Evolutionary conservation across 2,888 invertebrate genomes (phyloP).

Genomic region (Caenorhabditis zanzibari): DNA sequence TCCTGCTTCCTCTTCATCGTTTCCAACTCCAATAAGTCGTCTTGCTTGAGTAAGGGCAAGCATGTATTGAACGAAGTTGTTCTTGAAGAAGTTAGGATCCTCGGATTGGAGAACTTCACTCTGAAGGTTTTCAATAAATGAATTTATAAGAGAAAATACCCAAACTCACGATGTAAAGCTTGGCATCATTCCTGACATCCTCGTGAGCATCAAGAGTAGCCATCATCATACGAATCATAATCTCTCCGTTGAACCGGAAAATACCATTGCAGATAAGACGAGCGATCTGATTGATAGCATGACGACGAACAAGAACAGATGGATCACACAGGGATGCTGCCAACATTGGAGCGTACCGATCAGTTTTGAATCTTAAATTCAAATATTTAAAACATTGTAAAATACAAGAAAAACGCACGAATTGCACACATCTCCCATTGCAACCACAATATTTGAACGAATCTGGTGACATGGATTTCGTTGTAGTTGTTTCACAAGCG

Average conservation of each 20-base stretch:
- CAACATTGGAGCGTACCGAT: slow-evolving; percentile 52
- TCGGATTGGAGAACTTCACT: slow-evolving; percentile 62
- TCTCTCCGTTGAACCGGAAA: slow-evolving; percentile 62
- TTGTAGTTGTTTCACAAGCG: slow-evolving; percentile 56
- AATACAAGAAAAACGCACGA: slow-evolving; percentile 15
- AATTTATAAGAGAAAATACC: background rate
- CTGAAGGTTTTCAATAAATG: slow-evolving; percentile 14
- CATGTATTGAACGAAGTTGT: slow-evolving; percentile 63
- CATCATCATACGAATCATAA: slow-evolving; percentile 66
- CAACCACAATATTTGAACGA: slow-evolving; percentile 58
- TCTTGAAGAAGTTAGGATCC: slow-evolving; percentile 47
- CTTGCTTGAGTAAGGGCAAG: slow-evolving; percentile 60
- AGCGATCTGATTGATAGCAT: slow-evolving; percentile 63
- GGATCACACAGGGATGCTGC: slow-evolving; percentile 62
- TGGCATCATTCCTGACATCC: slow-evolving; percentile 59
- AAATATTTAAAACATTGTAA: background rate
- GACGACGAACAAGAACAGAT: slow-evolving; percentile 60
- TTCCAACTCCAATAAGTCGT: slow-evolving; percentile 18
- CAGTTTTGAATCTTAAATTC: slow-evolving; percentile 49
- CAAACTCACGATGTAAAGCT: slow-evolving; percentile 53
- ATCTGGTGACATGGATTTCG: slow-evolving; percentile 58
- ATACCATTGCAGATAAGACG: slow-evolving; percentile 54
- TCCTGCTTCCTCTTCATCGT: slow-evolving; percentile 41
- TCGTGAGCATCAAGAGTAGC: slow-evolving; percentile 59
- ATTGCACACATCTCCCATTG: slow-evolving; percentile 55